Evolutionary conservation across 1,140 invertebrate species (phyloP).

Genomic region (Eumaeus atala): DNA sequence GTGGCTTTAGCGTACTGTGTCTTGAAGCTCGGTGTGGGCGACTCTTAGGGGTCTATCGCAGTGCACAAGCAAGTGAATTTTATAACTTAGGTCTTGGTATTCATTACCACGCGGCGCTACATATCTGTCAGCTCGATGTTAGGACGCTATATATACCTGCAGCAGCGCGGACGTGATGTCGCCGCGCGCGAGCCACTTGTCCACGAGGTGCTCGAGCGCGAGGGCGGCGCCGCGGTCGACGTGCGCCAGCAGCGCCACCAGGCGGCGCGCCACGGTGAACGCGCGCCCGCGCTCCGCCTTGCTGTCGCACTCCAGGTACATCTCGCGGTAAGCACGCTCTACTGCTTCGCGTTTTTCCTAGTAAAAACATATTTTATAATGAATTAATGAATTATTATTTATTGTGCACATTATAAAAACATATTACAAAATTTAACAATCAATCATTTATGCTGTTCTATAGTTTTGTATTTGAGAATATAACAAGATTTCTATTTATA

Average conservation of each 20-base stretch:
- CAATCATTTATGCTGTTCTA: no score
- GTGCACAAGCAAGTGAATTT: no score
- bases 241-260: slow-evolving; percentile 77
- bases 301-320: slow-evolving; percentile 63
- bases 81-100: no score
- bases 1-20: no score
- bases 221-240: slow-evolving; percentile 67
- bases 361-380: slow-evolving; percentile 3
- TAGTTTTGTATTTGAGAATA: no score
- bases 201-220: slow-evolving; percentile 82
- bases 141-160: slow-evolving; percentile 43
- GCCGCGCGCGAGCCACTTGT: slow-evolving; percentile 78
- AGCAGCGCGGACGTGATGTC: slow-evolving; percentile 75
- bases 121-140: no score
- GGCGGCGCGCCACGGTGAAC: slow-evolving; percentile 75
- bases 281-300: slow-evolving; percentile 57
- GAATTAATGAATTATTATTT: no score
- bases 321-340: slow-evolving; percentile 73
- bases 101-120: no score
- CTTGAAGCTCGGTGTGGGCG: no score
- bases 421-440: no score
- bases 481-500: not conserved
- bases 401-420: no score
- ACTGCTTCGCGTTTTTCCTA: slow-evolving; percentile 76
- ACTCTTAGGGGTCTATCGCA: no score